phyloP scores from a whole-genome alignment of 1,140 invertebrate genomes.

The Meloidogyne hapla region DNA sequence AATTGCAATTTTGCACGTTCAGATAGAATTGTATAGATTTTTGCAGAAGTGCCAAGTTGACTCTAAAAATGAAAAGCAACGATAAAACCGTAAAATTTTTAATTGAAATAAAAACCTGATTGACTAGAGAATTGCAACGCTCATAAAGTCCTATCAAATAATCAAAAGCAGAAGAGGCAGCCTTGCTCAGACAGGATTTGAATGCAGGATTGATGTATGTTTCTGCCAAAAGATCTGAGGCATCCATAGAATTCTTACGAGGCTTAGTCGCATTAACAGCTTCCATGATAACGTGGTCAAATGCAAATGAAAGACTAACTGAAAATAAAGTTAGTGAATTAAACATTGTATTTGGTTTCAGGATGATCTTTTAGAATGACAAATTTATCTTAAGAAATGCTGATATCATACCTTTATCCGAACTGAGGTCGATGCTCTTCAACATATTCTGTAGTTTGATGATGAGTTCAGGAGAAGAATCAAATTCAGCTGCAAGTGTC shows the following conservation, averaged over 20 bases:
- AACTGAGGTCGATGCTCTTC: neutral
- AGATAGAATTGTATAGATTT: constrained; percentile 1
- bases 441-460: constrained; percentile 9
- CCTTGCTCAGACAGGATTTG: neutral
- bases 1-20: constrained; percentile 4
- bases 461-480: neutral
- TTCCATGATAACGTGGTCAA: constrained; percentile 15
- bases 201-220: neutral
- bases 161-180: neutral
- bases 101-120: constrained; percentile 4
- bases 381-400: neutral
- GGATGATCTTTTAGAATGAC: too few species aligned
- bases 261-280: constrained; percentile 15
- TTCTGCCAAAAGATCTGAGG: neutral
- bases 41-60: neutral
- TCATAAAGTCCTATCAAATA: neutral
- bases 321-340: neutral
- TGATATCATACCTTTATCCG: neutral
- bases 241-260: neutral
- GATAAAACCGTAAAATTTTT: neutral
- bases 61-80: neutral
- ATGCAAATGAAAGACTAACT: constrained; percentile 2
- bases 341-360: too few species aligned
- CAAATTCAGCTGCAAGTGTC: constrained; percentile 2
- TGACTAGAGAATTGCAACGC: constrained; percentile 7